phyloP scores from a whole-genome alignment of 35 echinoderm and acorn worm genomes.

The Patiria miniata region DNA sequence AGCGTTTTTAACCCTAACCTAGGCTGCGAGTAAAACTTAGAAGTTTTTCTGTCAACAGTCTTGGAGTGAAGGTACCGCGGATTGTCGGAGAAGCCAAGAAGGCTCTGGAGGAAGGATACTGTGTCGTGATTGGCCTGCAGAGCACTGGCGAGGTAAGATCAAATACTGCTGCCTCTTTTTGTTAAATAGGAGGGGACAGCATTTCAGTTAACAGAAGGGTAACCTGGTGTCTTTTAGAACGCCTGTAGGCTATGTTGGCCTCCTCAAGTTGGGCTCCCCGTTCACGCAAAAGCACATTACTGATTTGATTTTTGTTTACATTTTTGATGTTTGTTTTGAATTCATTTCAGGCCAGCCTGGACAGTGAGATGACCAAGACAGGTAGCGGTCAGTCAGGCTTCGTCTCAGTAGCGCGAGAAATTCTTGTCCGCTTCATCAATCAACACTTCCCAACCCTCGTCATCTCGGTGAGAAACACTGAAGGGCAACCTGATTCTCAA shows the following conservation, averaged over 20 bases:
- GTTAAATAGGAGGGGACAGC: no score
- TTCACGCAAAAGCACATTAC: no score
- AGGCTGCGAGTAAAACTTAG: no score
- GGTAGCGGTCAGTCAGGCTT: slow-evolving; percentile 53
- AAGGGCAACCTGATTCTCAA: no score
- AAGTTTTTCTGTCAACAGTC: slow-evolving; percentile 52
- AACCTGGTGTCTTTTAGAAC: no score
- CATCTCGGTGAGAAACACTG: slow-evolving; percentile 32
- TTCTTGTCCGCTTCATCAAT: slow-evolving; percentile 71
- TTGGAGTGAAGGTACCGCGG: slow-evolving; percentile 89
- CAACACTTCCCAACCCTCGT: slow-evolving; percentile 81
- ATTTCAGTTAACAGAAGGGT: no score
- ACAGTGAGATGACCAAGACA: slow-evolving; percentile 71
- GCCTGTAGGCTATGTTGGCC: no score
- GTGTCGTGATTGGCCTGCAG: slow-evolving; percentile 90
- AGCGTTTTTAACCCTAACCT: no score
- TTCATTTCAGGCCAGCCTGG: slow-evolving; percentile 86
- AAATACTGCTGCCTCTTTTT: no score
- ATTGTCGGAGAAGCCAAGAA: slow-evolving; percentile 77
- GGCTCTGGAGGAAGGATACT: slow-evolving; percentile 65
- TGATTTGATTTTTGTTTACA: no score
- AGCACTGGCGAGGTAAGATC: slow-evolving; percentile 75
- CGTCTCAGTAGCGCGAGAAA: slow-evolving; percentile 86
- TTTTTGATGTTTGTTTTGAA: slow-evolving; percentile 38
- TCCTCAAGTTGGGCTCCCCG: no score